These are phyloP conservation scores for Hystrix cristata DNA, from an alignment of 2,113 vertebrate species.

Conservation along the genomic window DNA sequence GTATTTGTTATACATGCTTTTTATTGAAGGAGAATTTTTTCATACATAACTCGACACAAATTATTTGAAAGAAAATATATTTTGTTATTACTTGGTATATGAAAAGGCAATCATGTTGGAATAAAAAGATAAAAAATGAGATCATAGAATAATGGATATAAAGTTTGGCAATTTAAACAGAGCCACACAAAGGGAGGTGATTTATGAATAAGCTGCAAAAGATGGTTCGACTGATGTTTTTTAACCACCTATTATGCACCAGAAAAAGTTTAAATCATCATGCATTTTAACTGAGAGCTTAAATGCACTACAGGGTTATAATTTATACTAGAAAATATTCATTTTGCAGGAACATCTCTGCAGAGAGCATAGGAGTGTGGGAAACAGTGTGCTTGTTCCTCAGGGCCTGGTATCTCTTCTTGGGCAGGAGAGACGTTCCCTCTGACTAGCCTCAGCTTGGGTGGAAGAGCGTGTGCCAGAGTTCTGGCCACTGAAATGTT, in stretches of 20 bases:
- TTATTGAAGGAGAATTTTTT: slow-evolving; percentile 50
- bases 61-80: slow-evolving; percentile 70
- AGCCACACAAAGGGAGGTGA: background rate
- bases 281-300: background rate
- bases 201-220: background rate
- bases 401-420: too few species aligned
- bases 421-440: background rate
- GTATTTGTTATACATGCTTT: background rate
- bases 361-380: accelerated
- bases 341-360: background rate
- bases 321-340: background rate
- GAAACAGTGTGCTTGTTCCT: background rate
- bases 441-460: background rate
- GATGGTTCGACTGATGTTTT: background rate
- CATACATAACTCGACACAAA: slow-evolving; percentile 66
- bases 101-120: slow-evolving; percentile 58
- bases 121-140: slow-evolving; percentile 65
- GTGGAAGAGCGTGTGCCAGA: background rate
- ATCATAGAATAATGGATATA: slow-evolving; percentile 27
- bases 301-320: background rate
- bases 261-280: background rate
- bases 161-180: background rate
- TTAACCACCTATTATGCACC: background rate
- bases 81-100: slow-evolving; percentile 71
- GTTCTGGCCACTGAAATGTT: background rate